phyloP scores from a whole-genome alignment of 2,113 vertebrate species.

The Perccottus glenii region DNA sequence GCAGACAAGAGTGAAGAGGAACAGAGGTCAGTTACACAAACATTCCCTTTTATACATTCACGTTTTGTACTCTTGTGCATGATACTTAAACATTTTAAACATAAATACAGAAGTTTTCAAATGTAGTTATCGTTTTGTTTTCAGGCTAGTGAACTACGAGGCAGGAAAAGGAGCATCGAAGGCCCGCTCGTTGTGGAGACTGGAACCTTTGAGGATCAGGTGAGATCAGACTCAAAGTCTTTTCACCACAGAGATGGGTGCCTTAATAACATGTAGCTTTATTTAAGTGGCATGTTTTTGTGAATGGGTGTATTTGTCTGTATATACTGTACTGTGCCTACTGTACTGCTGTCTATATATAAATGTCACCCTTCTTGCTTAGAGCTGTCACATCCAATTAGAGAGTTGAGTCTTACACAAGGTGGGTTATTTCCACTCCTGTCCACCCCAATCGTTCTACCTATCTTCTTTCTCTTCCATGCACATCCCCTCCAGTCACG shows the following conservation, averaged over 20 bases:
- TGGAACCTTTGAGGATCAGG: slow-evolving; percentile 97
- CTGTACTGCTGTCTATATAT: slow-evolving; percentile 16
- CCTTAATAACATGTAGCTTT: not conserved
- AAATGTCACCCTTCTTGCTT: slow-evolving; percentile 7
- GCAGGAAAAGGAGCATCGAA: slow-evolving; percentile 87
- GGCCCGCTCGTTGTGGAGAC: slow-evolving; percentile 93
- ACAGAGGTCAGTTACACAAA: slow-evolving; percentile 80
- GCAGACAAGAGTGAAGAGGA: slow-evolving; percentile 87
- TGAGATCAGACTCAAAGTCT: slow-evolving; percentile 66
- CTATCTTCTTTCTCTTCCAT: slow-evolving; percentile 25
- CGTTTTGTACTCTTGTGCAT: too few relatives aligned
- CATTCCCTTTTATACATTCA: not conserved
- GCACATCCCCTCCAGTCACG: slow-evolving; percentile 19
- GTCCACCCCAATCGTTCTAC: slow-evolving; percentile 14
- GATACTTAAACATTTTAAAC: too few relatives aligned
- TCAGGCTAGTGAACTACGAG: slow-evolving; percentile 92
- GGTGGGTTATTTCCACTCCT: slow-evolving; percentile 27
- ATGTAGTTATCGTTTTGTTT: slow-evolving; percentile 24
- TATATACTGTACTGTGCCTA: not conserved
- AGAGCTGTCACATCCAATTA: slow-evolving; percentile 46
- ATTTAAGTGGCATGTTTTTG: slow-evolving; percentile 5
- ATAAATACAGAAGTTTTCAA: too few relatives aligned
- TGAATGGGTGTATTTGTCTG: slow-evolving; percentile 5
- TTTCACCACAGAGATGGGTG: too few relatives aligned
- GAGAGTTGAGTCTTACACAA: slow-evolving; percentile 21